Evolutionary conservation across 2,113 vertebrate species (phyloP), one percentile per base, ranked within the genome.

Genomic region (Cygnus atratus): DNA sequence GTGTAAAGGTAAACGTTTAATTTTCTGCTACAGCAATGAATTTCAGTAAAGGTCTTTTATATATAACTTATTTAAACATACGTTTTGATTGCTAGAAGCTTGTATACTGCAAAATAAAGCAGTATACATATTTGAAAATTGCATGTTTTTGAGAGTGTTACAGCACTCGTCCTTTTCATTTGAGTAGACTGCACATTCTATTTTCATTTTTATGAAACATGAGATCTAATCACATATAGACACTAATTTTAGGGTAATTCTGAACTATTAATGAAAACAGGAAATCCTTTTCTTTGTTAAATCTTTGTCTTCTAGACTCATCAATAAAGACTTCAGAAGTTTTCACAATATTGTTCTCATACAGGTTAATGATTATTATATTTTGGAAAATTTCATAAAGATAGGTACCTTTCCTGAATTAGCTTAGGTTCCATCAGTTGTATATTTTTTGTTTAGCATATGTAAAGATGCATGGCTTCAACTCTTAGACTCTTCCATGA

Each of bases 1-100:
- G 92, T 99, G 99, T 91, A 99, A 99, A 99, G 99, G 99, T 99
- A 97, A 75, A 93, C 18, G 3, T 59, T 10, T 13, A 7, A 41
- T 68, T 58, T 91, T 87, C 68, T 75, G 11, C n/a, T 72, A 22
- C 6, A 61, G 13, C 0, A 3, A 62, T 63, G 48, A 13, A 66
- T 87, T 90, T 63, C 46, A 37, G 17, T 59, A 33, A 59, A 88
- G 54, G 39, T 72, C 28, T 55, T 87, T 18, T 61, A 16, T 87
- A 82, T 91, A 59, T 78, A 81, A 80, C 41, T n/a, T 50, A 17
- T 74, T 84, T 41, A 16, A 62, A 0, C 13, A 25, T 73, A 31
- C 0, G 5, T 70, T 87, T 87, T 58, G 28, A 12, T 58, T 78
- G 41, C 19, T 7, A 24, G 48, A 13, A 84, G 31, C 21, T 44